Percentiles rank a stretch among this genome's conserved stretches.
These are phyloP conservation scores for Darevskia mixta DNA, from an alignment of 2,797 vertebrate genomes.

Conservation along the genomic window DNA sequence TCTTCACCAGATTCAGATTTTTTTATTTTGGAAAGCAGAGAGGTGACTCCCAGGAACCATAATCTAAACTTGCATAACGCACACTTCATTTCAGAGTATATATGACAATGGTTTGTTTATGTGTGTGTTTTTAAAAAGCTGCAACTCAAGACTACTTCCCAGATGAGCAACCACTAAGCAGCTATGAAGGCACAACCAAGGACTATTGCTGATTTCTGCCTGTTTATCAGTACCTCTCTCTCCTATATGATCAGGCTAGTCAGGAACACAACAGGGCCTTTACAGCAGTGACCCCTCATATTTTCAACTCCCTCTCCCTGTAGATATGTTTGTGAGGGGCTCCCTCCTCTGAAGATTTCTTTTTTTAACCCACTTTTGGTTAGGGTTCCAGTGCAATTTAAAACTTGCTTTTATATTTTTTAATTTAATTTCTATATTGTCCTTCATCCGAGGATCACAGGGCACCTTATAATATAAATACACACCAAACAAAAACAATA, in stretches of 20 bases:
- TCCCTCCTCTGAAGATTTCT: background rate
- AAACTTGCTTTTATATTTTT: background rate
- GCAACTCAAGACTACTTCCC: background rate
- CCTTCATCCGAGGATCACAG: too few relatives aligned
- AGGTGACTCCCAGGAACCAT: too few relatives aligned
- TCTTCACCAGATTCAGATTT: background rate
- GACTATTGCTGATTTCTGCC: background rate
- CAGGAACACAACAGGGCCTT: background rate
- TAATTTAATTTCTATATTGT: background rate
- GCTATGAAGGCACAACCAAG: background rate
- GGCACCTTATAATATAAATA: too few relatives aligned
- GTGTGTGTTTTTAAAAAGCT: background rate
- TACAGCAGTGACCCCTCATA: background rate
- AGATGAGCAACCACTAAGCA: background rate
- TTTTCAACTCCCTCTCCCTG: background rate
- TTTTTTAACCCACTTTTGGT: background rate
- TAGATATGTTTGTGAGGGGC: background rate
- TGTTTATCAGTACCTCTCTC: rapidly evolving
- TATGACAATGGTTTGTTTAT: background rate
- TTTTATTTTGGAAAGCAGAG: too few relatives aligned
- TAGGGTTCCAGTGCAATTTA: background rate
- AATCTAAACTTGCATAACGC: too few relatives aligned
- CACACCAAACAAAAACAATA: too few relatives aligned
- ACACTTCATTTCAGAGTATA: too few relatives aligned
- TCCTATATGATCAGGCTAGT: too few relatives aligned